Percentiles rank a stretch among this genome's conserved stretches.
Conservation (phyloP, 1,140 invertebrate species). For the Ctenoplectra terminalis region DNA sequence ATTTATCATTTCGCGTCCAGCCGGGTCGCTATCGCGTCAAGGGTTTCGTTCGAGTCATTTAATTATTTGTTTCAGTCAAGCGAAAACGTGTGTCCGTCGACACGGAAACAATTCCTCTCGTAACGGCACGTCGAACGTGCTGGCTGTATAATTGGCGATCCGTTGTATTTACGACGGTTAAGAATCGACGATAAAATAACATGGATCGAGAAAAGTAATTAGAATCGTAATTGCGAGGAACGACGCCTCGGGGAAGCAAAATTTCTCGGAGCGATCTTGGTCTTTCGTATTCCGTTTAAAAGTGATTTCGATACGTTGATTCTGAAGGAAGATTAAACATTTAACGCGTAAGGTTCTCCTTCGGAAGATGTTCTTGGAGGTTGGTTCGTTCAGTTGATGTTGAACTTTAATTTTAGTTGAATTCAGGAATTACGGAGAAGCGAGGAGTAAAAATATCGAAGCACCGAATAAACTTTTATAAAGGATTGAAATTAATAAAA, state of each 20-base stretch:
- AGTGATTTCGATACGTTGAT: neutral
- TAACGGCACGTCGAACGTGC: neutral
- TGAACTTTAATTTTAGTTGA: no score
- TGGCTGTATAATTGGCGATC: constrained; percentile 49
- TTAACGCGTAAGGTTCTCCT: no score
- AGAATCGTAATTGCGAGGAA: constrained; percentile 22
- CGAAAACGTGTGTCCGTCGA: constrained; percentile 36
- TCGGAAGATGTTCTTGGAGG: no score
- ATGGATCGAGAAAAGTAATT: constrained; percentile 35
- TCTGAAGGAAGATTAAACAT: no score
- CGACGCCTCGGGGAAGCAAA: neutral
- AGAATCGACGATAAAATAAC: neutral
- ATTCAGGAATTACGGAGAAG: no score
- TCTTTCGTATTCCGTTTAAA: neutral
- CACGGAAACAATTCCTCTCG: constrained; percentile 35
- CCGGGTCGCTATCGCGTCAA: neutral
- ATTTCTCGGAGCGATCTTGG: no score
- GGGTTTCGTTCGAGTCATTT: constrained; percentile 27
- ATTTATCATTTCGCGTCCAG: neutral
- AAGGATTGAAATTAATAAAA: no score
- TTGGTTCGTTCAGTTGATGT: no score
- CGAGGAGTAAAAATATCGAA: no score
- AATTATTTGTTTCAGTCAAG: constrained; percentile 50
- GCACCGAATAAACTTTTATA: no score
- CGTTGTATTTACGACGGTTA: neutral